These are phyloP conservation scores for Pelodiscus sinensis DNA, from an alignment of 2,113 vertebrate genomes.

Conservation along the genomic window DNA sequence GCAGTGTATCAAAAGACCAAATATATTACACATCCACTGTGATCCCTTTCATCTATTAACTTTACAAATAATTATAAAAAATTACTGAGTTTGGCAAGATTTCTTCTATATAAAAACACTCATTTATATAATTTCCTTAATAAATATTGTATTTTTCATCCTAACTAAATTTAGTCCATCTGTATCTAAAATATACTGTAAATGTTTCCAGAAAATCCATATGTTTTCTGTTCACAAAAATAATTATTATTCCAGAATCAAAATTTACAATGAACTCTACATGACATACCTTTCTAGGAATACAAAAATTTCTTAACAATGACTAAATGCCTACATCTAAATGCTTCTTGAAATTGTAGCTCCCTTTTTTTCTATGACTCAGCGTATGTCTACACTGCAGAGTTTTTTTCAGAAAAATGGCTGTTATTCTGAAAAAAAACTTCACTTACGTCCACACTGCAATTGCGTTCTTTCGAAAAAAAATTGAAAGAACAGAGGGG, in stretches of 20 bases:
- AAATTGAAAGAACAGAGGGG: too few relatives aligned
- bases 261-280: slow-evolving; percentile 20
- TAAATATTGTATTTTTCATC: fast-evolving
- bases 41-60: not conserved
- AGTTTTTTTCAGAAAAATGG: too few relatives aligned
- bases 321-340: fast-evolving
- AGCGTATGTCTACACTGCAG: not conserved
- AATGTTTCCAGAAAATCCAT: fast-evolving
- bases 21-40: fast-evolving
- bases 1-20: not conserved
- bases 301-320: fast-evolving
- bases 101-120: not conserved
- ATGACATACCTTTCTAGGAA: not conserved
- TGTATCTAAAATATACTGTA: fast-evolving
- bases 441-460: too few relatives aligned
- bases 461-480: too few relatives aligned
- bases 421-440: too few relatives aligned
- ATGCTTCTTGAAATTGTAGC: fast-evolving
- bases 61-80: not conserved
- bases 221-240: fast-evolving
- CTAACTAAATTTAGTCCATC: not conserved
- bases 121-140: fast-evolving
- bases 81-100: not conserved
- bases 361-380: not conserved
- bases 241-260: not conserved